These are phyloP conservation scores for Alectura lathami DNA, from an alignment of 2,113 vertebrate genomes.

Conservation along the genomic window DNA sequence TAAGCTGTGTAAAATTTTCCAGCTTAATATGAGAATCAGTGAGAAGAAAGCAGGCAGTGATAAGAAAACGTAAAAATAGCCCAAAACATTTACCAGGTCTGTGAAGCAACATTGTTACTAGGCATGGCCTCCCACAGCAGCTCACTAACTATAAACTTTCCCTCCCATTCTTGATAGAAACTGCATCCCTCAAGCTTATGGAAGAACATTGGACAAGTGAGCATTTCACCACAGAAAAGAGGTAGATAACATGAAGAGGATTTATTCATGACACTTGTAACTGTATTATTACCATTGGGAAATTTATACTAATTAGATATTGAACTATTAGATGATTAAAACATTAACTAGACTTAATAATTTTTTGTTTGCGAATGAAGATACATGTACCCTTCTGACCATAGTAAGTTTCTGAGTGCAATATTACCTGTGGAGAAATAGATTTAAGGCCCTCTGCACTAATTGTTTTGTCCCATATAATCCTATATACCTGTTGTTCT, in stretches of 20 bases:
- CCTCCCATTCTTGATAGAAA: background rate
- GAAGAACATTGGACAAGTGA: background rate
- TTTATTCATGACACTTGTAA: background rate
- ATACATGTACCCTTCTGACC: background rate
- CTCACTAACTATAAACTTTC: background rate
- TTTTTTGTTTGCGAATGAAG: background rate
- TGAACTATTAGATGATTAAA: background rate
- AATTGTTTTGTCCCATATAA: background rate
- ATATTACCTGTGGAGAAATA: background rate
- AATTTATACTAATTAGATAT: background rate
- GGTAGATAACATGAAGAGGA: fast-evolving
- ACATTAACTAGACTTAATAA: background rate
- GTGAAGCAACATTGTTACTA: background rate
- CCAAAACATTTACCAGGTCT: background rate
- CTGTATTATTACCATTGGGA: fast-evolving
- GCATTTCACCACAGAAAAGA: background rate
- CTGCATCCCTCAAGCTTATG: background rate
- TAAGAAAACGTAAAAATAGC: background rate
- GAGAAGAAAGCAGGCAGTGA: background rate
- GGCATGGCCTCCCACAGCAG: fast-evolving
- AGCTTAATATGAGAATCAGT: background rate
- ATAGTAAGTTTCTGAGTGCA: background rate
- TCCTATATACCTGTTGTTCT: background rate
- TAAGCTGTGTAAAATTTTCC: background rate
- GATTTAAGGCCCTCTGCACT: background rate